phyloP scores from a whole-genome alignment of 1,140 invertebrate genomes.

The Trichomalopsis sarcophagae region DNA sequence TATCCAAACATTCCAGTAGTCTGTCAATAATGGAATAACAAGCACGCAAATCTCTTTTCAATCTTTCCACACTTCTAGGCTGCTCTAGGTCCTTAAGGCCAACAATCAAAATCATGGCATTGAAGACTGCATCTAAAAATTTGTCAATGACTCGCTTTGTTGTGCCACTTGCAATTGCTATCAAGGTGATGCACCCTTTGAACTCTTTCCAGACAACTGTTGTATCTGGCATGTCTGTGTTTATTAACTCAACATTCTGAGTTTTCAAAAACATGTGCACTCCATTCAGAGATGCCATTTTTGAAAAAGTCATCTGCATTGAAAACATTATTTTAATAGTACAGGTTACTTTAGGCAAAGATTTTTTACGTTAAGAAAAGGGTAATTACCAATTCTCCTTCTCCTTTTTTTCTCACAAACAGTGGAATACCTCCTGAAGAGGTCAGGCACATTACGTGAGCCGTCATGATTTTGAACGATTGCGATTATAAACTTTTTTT shows the following conservation, averaged over 20 bases:
- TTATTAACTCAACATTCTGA: conserved; percentile 80
- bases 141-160: conserved; percentile 78
- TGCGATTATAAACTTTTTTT: neutral
- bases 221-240: conserved; percentile 81
- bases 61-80: conserved; percentile 84
- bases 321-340: neutral
- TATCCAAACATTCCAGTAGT: conserved; percentile 83
- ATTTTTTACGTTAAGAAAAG: conserved; percentile 21
- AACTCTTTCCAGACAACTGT: conserved; percentile 86
- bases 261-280: conserved; percentile 89
- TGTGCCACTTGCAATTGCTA: conserved; percentile 80
- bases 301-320: conserved; percentile 85
- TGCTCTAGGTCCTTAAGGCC: conserved; percentile 85
- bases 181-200: conserved; percentile 79
- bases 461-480: conserved; percentile 75
- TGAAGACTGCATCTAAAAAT: conserved; percentile 83
- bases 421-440: conserved; percentile 83
- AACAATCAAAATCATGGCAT: conserved; percentile 84
- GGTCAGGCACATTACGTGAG: conserved; percentile 81
- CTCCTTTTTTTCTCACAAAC: conserved; percentile 82
- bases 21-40: conserved; percentile 84
- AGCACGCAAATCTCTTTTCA: conserved; percentile 86
- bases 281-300: conserved; percentile 87
- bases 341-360: neutral
- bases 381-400: conserved; percentile 77